These are phyloP conservation scores for Grammomys surdaster DNA, from an alignment of 2,113 vertebrate genomes.

Conservation along the genomic window DNA sequence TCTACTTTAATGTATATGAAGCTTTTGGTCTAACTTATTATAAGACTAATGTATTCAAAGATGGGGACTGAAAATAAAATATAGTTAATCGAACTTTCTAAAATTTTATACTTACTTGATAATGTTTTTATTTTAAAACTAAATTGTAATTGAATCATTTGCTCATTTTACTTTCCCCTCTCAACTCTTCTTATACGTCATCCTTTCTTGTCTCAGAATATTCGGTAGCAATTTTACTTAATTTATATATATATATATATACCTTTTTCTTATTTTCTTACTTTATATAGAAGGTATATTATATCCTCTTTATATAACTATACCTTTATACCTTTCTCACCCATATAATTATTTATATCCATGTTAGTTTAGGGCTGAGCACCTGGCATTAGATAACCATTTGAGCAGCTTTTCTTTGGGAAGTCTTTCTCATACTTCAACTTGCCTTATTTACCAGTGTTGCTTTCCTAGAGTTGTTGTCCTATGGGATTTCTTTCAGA, in stretches of 20 bases:
- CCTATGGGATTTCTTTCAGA: neutral
- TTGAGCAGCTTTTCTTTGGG: neutral
- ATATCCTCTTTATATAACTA: neutral
- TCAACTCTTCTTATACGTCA: fast-evolving
- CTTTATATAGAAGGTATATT: neutral
- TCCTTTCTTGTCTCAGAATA: neutral
- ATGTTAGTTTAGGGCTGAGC: neutral
- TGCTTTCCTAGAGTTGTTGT: neutral
- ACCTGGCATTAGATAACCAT: neutral
- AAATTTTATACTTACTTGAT: neutral
- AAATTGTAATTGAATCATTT: neutral
- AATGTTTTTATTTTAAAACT: too few species aligned
- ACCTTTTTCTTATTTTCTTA: neutral
- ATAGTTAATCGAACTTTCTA: neutral
- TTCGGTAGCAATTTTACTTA: neutral
- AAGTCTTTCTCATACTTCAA: neutral
- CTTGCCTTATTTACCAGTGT: neutral
- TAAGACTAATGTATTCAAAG: neutral
- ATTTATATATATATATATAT: neutral
- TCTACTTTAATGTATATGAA: neutral
- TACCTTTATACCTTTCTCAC: neutral
- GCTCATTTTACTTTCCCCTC: neutral
- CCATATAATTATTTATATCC: neutral
- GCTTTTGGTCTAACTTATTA: neutral
- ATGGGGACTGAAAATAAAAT: neutral